Conservation (phyloP, 2,888 invertebrate species). For the Oxystoma pomonae region DNA sequence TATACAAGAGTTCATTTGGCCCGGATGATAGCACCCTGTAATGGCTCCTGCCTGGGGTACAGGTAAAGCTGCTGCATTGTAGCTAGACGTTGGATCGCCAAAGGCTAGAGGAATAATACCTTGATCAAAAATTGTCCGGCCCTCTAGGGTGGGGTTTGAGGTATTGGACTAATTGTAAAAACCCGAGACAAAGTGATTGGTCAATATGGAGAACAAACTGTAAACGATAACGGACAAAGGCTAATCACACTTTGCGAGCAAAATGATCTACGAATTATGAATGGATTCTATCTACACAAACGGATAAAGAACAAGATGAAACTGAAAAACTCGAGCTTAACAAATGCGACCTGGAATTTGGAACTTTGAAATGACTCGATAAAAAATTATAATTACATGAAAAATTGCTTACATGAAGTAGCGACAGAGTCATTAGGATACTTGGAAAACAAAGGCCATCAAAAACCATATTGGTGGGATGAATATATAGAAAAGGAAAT, state of each 20-base stretch:
- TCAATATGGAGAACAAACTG: background rate
- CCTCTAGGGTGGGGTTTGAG: conserved; percentile 4
- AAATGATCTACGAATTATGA: background rate
- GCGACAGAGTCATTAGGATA: background rate
- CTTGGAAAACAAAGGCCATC: background rate
- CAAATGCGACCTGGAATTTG: background rate
- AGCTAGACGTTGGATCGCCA: conserved; percentile 5
- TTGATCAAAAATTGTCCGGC: background rate
- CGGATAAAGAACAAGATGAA: background rate
- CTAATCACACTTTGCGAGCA: background rate
- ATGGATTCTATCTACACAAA: background rate
- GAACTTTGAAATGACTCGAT: background rate
- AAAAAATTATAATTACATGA: background rate
- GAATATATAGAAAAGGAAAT: background rate
- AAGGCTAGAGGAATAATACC: conserved; percentile 4
- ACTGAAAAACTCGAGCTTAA: background rate
- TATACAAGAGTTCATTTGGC: conserved; percentile 2
- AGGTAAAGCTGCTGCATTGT: conserved; percentile 7
- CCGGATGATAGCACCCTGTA: conserved; percentile 4
- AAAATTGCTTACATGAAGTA: background rate
- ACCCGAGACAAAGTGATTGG: background rate
- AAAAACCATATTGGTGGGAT: background rate
- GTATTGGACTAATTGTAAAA: background rate
- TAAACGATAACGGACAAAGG: background rate
- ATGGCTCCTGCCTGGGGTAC: conserved; percentile 4